These are phyloP conservation scores for Onthophagus sagittarius DNA, from an alignment of 2,888 invertebrate species.

Conservation along the genomic window DNA sequence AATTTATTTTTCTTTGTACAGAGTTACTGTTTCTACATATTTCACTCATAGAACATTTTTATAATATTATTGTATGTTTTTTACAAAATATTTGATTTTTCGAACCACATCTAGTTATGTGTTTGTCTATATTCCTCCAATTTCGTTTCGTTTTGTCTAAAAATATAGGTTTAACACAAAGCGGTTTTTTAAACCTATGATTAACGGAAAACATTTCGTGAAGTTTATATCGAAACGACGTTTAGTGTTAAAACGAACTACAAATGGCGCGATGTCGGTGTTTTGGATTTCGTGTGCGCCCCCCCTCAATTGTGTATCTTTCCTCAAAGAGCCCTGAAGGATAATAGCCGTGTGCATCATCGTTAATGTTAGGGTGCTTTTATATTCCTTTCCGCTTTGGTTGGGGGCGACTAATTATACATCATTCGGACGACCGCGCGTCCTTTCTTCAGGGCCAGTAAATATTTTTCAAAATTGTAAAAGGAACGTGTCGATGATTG, in stretches of 20 bases:
- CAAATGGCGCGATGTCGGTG: not conserved
- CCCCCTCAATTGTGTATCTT: not conserved
- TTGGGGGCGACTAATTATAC: not conserved
- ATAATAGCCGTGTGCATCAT: not conserved
- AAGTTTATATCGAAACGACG: not conserved
- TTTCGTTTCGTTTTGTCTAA: not conserved
- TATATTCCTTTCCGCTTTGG: not conserved
- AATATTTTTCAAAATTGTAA: not conserved
- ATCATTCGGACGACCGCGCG: not conserved
- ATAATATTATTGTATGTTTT: too few relatives aligned
- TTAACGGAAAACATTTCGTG: not conserved
- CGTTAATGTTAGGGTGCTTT: not conserved
- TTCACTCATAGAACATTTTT: too few relatives aligned
- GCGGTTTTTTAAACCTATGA: not conserved
- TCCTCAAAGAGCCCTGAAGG: not conserved
- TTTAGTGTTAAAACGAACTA: not conserved
- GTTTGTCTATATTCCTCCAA: too few relatives aligned
- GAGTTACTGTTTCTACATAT: too few relatives aligned
- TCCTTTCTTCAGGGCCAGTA: not conserved
- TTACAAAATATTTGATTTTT: too few relatives aligned
- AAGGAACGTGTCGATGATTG: not conserved
- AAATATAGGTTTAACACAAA: not conserved
- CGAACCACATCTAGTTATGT: too few relatives aligned
- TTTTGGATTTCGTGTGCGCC: not conserved
- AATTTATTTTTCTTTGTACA: too few relatives aligned